Evolutionary conservation across 2,113 vertebrate species (phyloP), one percentile per base, ranked within the genome.

Genomic region (Muscicapa adusta): DNA sequence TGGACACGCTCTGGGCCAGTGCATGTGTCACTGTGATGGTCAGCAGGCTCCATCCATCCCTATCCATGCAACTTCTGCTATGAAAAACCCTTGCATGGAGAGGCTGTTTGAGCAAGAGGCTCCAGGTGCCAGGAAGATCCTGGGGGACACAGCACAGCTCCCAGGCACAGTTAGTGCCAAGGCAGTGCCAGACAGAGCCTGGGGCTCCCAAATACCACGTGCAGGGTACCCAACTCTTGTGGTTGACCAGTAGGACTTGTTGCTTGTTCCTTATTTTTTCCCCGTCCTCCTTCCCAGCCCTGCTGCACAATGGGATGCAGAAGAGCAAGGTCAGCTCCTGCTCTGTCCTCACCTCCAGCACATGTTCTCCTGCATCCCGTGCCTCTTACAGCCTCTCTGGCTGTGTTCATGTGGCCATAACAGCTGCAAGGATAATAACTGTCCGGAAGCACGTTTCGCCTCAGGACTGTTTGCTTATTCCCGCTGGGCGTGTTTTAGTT

Each of bases 351-450:
- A 7, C 29, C 16, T 43, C 31, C 45, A 68, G 77, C 54, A 33
- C 1, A 9, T 4, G 0, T 56, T 84, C 12, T 20, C 4, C 10
- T 0, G 2, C 34, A 26, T 50, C 47, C 56, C 0, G 0, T 63
- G 65, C 43, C 50, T 45, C 1, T 0, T 8, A 2, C 1, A 5
- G 53, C 71, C 38, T 15, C 0, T 1, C 11, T 1, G 3, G 42
- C 79, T 47, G 10, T 29, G 8, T 33, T 80, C 0, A 0, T 36
- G 67, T 65, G 36, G 67, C 72, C 17, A 25, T 63, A 38, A 10
- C 75, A 71, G 38, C 84, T 56, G 54, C n/a, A 18, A 38, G 63
- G 51, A 47, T 22, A 40, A 45, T 18, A 45, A 66, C 17, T 36
- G 9, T 10, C 63, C 1, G 0, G 76, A 53, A 84, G 73, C 54